Evolutionary conservation across 92 coral and sea anemone species (phyloP).

Genomic region (Heteractis magnifica): DNA sequence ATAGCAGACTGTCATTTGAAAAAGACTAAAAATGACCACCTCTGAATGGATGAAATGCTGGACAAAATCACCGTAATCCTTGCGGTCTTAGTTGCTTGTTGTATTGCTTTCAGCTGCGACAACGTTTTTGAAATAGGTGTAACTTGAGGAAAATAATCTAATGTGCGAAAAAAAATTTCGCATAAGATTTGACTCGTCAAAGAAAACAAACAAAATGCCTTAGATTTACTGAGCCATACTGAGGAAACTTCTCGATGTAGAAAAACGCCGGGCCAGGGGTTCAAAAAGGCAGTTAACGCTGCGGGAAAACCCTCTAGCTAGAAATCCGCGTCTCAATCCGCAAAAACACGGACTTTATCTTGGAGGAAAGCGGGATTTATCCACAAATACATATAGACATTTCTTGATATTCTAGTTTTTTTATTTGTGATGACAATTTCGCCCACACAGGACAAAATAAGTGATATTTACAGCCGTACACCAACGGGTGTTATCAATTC

Average conservation of each 20-base stretch:
- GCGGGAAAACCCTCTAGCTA: conserved; percentile 37
- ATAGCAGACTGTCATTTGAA: too few relatives aligned
- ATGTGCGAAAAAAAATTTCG: neutral
- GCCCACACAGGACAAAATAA: conserved; percentile 31
- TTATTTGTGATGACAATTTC: conserved; percentile 34
- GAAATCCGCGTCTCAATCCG: neutral
- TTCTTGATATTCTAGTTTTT: neutral
- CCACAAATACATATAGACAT: neutral
- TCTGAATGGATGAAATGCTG: too few relatives aligned
- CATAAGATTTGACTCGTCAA: neutral
- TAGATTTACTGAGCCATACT: neutral
- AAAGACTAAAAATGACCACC: too few relatives aligned
- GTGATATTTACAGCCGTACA: conserved; percentile 27
- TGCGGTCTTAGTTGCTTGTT: too few relatives aligned
- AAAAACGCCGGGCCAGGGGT: neutral
- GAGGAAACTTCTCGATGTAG: neutral
- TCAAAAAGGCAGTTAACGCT: neutral
- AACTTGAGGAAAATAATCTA: neutral
- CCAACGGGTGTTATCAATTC: neutral
- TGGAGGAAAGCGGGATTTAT: neutral
- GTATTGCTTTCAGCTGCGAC: too few relatives aligned
- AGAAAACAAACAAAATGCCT: neutral
- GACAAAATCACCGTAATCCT: too few relatives aligned
- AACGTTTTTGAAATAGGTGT: too few relatives aligned
- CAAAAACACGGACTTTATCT: neutral